A percentile compares a stretch with the other conserved stretches of the same genome.
phyloP scores from a whole-genome alignment of 1,140 invertebrate genomes.

The Leptinotarsa undecemlineata region DNA sequence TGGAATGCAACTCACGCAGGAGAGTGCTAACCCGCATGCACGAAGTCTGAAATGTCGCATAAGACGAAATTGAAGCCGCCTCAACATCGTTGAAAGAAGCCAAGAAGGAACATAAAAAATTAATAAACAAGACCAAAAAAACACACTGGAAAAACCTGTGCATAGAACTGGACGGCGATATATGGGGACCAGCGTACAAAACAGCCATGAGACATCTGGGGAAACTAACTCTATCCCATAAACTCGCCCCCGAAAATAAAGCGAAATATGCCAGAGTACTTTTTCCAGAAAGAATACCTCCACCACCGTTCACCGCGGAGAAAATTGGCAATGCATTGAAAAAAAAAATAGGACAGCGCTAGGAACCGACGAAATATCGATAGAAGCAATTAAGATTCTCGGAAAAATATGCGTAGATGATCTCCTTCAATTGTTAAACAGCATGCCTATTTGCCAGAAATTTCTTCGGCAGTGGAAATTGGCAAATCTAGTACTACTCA shows the following conservation, averaged over 20 bases:
- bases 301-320: neutral
- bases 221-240: neutral
- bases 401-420: neutral
- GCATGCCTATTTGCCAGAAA: neutral
- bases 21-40: neutral
- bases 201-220: constrained; percentile 2
- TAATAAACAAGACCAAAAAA: constrained; percentile 6
- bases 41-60: neutral
- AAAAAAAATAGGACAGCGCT: neutral
- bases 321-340: neutral
- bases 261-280: neutral
- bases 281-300: neutral
- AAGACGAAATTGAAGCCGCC: neutral
- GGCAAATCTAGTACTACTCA: constrained; percentile 14
- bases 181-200: constrained; percentile 27
- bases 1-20: neutral
- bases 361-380: neutral
- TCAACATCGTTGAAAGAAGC: neutral
- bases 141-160: constrained; percentile 5
- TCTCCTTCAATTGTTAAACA: constrained; percentile 16
- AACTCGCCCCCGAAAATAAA: neutral
- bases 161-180: constrained; percentile 11
- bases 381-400: neutral
- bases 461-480: neutral
- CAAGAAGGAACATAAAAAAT: neutral